Percentiles rank a stretch among this genome's conserved stretches.
Conservation (phyloP, 2,113 vertebrate genomes). For the Burhinus oedicnemus region DNA sequence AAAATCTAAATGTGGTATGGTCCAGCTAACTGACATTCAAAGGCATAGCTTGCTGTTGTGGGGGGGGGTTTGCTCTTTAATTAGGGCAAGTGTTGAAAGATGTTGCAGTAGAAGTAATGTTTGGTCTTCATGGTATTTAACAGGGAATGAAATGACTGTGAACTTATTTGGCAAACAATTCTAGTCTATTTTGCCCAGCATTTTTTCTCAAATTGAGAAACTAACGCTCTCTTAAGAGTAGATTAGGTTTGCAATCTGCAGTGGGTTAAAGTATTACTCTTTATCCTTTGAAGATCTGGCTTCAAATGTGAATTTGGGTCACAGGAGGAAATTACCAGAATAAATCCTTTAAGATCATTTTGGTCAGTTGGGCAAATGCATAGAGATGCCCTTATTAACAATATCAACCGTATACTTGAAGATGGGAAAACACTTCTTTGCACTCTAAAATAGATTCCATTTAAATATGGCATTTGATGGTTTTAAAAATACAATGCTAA, state of each 20-base stretch:
- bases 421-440: neutral
- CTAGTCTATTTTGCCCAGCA: neutral
- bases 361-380: neutral
- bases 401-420: neutral
- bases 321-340: neutral
- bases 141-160: neutral
- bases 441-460: neutral
- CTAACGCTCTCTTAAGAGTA: neutral
- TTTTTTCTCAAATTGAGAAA: neutral
- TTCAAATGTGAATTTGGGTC: neutral
- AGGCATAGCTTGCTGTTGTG: neutral
- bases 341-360: neutral
- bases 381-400: neutral
- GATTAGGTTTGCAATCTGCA: neutral
- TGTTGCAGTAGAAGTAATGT: neutral
- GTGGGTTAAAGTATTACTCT: neutral
- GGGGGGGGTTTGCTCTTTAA: neutral
- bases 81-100: neutral
- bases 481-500: neutral
- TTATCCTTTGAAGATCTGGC: slow-evolving; percentile 5
- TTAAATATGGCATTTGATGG: neutral
- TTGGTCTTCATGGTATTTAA: neutral
- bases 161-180: neutral
- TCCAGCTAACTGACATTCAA: neutral
- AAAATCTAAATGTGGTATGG: neutral